These are phyloP conservation scores for Apoderus coryli DNA, from an alignment of 2,888 invertebrate genomes.

Conservation along the genomic window DNA sequence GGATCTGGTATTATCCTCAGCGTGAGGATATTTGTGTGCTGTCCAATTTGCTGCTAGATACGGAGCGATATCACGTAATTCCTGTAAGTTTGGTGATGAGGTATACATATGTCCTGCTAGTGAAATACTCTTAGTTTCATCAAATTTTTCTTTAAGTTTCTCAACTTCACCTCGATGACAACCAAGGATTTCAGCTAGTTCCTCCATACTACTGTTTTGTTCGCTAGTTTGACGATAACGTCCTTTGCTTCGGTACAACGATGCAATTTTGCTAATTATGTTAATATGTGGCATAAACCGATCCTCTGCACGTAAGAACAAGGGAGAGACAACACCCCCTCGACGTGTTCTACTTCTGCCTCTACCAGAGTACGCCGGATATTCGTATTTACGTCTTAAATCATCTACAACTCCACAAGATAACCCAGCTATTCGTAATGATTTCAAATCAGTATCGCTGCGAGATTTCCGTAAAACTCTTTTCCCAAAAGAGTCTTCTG, in stretches of 20 bases:
- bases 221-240: slow-evolving; percentile 17
- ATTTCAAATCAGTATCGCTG: slow-evolving; percentile 65
- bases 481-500: slow-evolving; percentile 29
- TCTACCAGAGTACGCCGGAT: slow-evolving; percentile 31
- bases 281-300: slow-evolving; percentile 80
- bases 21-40: slow-evolving; percentile 62
- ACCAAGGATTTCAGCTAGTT: slow-evolving; percentile 28
- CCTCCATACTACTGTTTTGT: slow-evolving; percentile 24
- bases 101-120: slow-evolving; percentile 65
- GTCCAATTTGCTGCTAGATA: slow-evolving; percentile 68
- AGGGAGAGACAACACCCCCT: slow-evolving; percentile 43
- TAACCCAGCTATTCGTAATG: slow-evolving; percentile 39
- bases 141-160: slow-evolving; percentile 48
- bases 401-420: slow-evolving; percentile 43
- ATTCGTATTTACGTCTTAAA: slow-evolving; percentile 46
- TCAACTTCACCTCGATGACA: slow-evolving; percentile 49
- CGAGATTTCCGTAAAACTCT: slow-evolving; percentile 37
- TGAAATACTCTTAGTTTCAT: slow-evolving; percentile 34
- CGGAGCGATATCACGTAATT: slow-evolving; percentile 61
- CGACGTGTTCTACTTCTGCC: slow-evolving; percentile 36
- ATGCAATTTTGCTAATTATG: slow-evolving; percentile 75
- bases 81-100: slow-evolving; percentile 65
- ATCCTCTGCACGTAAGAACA: slow-evolving; percentile 50
- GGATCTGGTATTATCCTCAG: slow-evolving; percentile 51
- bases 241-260: slow-evolving; percentile 30